Conservation (phyloP, 2,113 vertebrate genomes). For the Brachypteracias leptosomus region DNA sequence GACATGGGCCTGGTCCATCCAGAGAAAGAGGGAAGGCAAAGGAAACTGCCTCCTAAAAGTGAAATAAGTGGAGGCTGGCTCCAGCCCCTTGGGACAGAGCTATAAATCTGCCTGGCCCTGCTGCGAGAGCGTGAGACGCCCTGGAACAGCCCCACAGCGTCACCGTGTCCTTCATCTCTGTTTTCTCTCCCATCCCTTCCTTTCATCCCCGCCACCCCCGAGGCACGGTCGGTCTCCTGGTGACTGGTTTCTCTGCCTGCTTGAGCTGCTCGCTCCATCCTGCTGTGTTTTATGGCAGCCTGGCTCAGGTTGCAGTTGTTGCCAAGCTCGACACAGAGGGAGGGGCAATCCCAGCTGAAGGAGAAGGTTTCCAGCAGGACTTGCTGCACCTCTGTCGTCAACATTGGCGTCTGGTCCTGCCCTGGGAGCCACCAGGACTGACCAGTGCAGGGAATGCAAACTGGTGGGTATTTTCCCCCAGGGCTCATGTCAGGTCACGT, state of each 20-base stretch:
- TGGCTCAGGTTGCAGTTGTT: neutral
- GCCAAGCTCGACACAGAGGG: neutral
- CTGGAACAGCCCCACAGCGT: neutral
- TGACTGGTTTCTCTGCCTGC: neutral
- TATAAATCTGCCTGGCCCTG: conserved; percentile 29
- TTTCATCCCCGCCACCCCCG: neutral
- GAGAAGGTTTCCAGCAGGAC: neutral
- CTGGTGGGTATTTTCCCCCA: fast-evolving
- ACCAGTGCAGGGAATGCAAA: neutral
- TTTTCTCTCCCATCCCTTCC: neutral
- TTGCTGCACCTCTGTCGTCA: neutral
- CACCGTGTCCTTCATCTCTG: conserved; percentile 32
- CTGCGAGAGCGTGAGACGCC: neutral
- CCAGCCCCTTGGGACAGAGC: conserved; percentile 21
- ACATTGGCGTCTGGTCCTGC: fast-evolving
- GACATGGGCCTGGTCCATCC: neutral
- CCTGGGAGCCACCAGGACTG: neutral
- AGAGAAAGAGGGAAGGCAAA: neutral
- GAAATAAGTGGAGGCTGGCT: neutral
- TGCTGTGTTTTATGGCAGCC: neutral
- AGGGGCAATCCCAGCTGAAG: neutral
- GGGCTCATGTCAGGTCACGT: fast-evolving
- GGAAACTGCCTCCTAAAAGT: neutral
- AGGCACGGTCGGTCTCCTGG: neutral
- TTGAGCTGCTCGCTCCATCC: neutral